Percentiles rank a stretch among this genome's conserved stretches.
phyloP scores from a whole-genome alignment of 1,140 invertebrate species.

The Contarinia nasturtii region DNA sequence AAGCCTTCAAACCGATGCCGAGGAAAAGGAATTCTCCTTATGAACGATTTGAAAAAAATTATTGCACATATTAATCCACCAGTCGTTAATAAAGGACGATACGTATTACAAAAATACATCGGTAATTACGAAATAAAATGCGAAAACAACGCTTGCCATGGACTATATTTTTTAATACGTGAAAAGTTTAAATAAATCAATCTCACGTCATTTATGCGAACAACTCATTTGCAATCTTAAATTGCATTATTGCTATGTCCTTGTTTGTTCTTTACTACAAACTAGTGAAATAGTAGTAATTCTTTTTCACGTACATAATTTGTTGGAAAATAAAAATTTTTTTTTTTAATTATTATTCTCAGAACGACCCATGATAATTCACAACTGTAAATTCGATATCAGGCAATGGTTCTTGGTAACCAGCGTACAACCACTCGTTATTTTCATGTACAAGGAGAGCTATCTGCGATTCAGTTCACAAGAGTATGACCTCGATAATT shows the following conservation, averaged over 20 bases:
- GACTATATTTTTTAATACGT: no score
- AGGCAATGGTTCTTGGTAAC: conserved; percentile 85
- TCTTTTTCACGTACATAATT: neutral
- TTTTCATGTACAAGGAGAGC: conserved; percentile 85
- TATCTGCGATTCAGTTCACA: conserved; percentile 87
- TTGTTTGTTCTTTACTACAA: no score
- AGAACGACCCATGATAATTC: conserved; percentile 70
- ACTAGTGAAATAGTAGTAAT: no score
- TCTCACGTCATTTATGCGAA: neutral
- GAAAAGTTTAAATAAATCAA: no score
- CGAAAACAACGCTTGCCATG: neutral
- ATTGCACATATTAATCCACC: conserved; percentile 44
- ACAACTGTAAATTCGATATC: conserved; percentile 88
- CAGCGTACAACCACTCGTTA: conserved; percentile 69
- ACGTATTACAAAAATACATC: conserved; percentile 90
- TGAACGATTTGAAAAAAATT: conserved; percentile 75
- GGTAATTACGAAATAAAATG: conserved; percentile 38
- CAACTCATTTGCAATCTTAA: no score
- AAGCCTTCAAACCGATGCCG: conserved; percentile 88
- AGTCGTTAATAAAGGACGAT: conserved; percentile 48
- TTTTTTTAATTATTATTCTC: conserved; percentile 15
- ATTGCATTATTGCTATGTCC: no score
- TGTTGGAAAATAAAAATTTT: no score
- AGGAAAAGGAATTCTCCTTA: conserved; percentile 71
- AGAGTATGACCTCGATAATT: conserved; percentile 71